These are phyloP conservation scores for Ecliptopera silaceata DNA, from an alignment of 2,888 invertebrate species.

Conservation along the genomic window DNA sequence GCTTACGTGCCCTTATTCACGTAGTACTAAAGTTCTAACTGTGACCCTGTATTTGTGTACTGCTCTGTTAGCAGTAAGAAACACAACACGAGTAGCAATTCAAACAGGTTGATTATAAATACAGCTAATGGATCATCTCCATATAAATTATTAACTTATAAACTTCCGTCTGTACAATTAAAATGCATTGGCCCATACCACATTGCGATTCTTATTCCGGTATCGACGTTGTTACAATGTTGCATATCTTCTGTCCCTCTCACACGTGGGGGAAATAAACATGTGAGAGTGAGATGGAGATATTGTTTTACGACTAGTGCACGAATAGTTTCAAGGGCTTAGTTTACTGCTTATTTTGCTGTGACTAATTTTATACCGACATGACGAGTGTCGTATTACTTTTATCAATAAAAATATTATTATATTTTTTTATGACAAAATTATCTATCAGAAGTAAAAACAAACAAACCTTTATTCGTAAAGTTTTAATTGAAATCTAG, in stretches of 20 bases:
- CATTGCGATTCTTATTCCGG: slow-evolving; percentile 63
- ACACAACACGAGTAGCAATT: neutral
- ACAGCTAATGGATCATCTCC: slow-evolving; percentile 13
- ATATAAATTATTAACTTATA: slow-evolving; percentile 19
- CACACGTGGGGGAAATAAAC: slow-evolving; percentile 33
- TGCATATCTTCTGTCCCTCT: slow-evolving; percentile 53
- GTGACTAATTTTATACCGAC: slow-evolving; percentile 75
- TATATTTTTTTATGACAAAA: neutral
- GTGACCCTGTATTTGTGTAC: too few species aligned
- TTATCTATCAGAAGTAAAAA: neutral
- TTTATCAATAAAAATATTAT: slow-evolving; percentile 27
- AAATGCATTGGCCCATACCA: slow-evolving; percentile 36
- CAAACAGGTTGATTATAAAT: slow-evolving; percentile 5
- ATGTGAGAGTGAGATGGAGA: slow-evolving; percentile 47
- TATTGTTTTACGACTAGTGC: slow-evolving; percentile 68
- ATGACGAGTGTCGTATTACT: slow-evolving; percentile 41
- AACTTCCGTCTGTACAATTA: slow-evolving; percentile 28
- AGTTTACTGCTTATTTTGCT: slow-evolving; percentile 76
- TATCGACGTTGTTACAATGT: slow-evolving; percentile 68
- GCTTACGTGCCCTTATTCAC: too few species aligned
- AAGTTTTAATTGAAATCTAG: too few species aligned
- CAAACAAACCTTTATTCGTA: neutral
- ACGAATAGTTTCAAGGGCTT: slow-evolving; percentile 67
- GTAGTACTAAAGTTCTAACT: too few species aligned
- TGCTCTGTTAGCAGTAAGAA: neutral